Base-by-base conservation (phyloP, 2,888 invertebrate species). In the Troides helena region DNA sequence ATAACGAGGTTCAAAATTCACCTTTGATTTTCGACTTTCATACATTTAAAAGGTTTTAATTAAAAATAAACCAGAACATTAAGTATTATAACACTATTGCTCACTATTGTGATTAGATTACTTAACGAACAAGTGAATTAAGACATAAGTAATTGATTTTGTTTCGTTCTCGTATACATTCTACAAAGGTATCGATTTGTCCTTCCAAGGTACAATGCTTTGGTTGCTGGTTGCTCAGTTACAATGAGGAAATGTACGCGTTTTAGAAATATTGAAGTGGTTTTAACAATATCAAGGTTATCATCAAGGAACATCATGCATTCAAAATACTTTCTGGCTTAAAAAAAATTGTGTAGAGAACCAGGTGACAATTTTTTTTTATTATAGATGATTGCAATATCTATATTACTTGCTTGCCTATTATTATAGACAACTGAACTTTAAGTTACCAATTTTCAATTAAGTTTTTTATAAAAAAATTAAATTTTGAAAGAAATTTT, bases 71-170 rank as follows among this genome's bases (percentile, higher is more conserved):
- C n/a, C n/a, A 53, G 18, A 12, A 53, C 46, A 46, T 46, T n/a
- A 53, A 53, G 18, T 46, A 46, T 46, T 12, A 7, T 1, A 10
- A 30, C 46, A 14, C 12, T 46, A 21, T 21, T 21, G 50, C 6
- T 18, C 17, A 18, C 10, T 50, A 2, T 18, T n/a, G 12, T 18
- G 6, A 53, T 53, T 53, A 53, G 12, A 50, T 50, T 17, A 17
- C 53, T n/a, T n/a, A n/a, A 18, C n/a, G 12, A 53, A 1, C 18
- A 53, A 53, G 6, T n/a, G n/a, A 53, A 53, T n/a, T 53, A 23
- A 58, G 65, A 65, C 58, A 25, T 58, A 46, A 23, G 14, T 65
- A 59, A 65, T 59, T 65, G 58, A 65, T 65, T 65, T 58, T 46
- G 58, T 23, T 46, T 57, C 43, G 65, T 50, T 46, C 59, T 60